Conservation (phyloP, 2,888 invertebrate genomes). For the Campopleginae sp. region DNA sequence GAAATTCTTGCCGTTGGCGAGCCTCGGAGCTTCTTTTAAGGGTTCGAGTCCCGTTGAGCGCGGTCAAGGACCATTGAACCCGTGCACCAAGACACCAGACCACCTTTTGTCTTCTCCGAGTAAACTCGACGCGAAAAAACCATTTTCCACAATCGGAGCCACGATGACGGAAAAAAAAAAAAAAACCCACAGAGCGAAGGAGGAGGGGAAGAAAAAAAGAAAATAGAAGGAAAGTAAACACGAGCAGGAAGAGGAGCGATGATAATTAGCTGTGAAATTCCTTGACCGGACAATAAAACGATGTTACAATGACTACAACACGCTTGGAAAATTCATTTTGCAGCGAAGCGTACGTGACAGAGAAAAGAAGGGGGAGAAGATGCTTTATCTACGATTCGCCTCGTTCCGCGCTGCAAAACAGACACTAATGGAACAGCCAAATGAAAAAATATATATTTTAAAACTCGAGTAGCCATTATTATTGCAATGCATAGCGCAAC, state of each 20-base stretch:
- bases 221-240: constrained; percentile 7
- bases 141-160: not conserved
- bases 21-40: constrained; percentile 6
- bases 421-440: constrained; percentile 34
- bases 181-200: not conserved
- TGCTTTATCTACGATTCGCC: constrained; percentile 36
- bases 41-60: not conserved
- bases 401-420: constrained; percentile 62
- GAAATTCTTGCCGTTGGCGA: constrained; percentile 13
- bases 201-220: constrained; percentile 17
- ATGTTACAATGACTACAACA: constrained; percentile 44
- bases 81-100: no score
- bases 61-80: not conserved
- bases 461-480: not conserved
- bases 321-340: constrained; percentile 59
- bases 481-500: not conserved
- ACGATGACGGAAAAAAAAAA: not conserved
- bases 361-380: not conserved
- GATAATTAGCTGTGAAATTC: constrained; percentile 60
- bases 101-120: no score
- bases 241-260: constrained; percentile 54
- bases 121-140: not conserved
- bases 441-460: not conserved
- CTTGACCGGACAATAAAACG: constrained; percentile 56
- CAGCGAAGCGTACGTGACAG: constrained; percentile 57